Evolutionary conservation across 2,797 vertebrate species (phyloP), one percentile per base, ranked within the genome.

Genomic region (Microtus californicus): DNA sequence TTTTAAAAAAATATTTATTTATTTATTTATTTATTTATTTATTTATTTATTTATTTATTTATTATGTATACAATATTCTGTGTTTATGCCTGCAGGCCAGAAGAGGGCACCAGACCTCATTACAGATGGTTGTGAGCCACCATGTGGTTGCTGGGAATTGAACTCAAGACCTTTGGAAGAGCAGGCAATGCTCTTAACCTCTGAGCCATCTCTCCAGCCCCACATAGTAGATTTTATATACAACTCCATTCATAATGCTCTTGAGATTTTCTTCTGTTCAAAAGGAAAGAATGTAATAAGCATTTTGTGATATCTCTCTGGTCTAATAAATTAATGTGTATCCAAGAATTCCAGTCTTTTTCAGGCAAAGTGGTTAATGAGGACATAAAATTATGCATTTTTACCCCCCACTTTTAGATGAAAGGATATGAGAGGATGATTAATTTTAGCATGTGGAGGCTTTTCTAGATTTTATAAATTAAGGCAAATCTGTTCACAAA

Each of bases 381-480:
- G 51, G 11, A 89, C 93, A 97, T 96, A 85, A 73, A 96, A 96
- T 87, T 96, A 93, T 93, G 95, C 86, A 94, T 91, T 95, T 96
- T 95, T 17, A 15, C 94, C 79, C 95, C 95, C 96, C 91, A 91
- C 95, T 91, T 97, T 59, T 94, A 96, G 97, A 96, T 98, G 37
- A 97, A 97, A 96, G 97, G 43, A 67, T 87, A 87, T 31, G 54
- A 97, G 71, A 96, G 21, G 93, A 95, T 96, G 93, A 97, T 73
- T 95, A 96, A 97, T 96, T 98, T 97, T 95, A 95, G 96, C 80
- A 91, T 93, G 79, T 87, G 19, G 90, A 92, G 63, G 93, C 95
- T 97, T 97, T 86, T 88, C 94, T 93, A 77, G 82, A 95, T 98
- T 98, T 98, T 92, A 93, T 29, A 97, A 98, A 96, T 97, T 97